phyloP scores from a whole-genome alignment of 2,797 vertebrate genomes.

The Eulemur mongoz region DNA sequence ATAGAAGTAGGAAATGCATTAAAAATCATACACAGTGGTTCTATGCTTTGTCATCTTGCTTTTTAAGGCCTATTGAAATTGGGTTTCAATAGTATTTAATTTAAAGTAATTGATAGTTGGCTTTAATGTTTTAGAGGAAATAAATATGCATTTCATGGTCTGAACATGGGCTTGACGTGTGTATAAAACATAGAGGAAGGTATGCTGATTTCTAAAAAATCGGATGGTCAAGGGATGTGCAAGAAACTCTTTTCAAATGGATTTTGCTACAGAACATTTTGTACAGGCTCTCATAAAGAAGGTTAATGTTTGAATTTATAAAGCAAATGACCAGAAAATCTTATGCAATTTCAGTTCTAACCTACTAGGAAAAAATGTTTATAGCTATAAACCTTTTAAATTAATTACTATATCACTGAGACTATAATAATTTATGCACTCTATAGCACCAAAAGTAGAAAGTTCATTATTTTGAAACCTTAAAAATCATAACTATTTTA shows the following conservation, averaged over 20 bases:
- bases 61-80: background rate
- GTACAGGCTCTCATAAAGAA: background rate
- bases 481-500: background rate
- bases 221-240: background rate
- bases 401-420: background rate
- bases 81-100: background rate
- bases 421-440: background rate
- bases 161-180: background rate
- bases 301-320: background rate
- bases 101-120: background rate
- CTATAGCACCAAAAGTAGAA: background rate
- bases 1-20: background rate
- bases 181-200: background rate
- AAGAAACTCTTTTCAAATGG: background rate
- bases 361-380: background rate
- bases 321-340: background rate
- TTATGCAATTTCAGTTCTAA: background rate
- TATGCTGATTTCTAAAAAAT: background rate
- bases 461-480: background rate
- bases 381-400: background rate
- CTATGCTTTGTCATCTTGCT: background rate
- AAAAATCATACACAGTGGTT: background rate
- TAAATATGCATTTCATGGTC: background rate
- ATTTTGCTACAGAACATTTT: background rate
- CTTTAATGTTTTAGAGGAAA: background rate